phyloP scores from a whole-genome alignment of 37 sponge, comb jelly and placozoan genomes.

The Ephydatia muelleri region DNA sequence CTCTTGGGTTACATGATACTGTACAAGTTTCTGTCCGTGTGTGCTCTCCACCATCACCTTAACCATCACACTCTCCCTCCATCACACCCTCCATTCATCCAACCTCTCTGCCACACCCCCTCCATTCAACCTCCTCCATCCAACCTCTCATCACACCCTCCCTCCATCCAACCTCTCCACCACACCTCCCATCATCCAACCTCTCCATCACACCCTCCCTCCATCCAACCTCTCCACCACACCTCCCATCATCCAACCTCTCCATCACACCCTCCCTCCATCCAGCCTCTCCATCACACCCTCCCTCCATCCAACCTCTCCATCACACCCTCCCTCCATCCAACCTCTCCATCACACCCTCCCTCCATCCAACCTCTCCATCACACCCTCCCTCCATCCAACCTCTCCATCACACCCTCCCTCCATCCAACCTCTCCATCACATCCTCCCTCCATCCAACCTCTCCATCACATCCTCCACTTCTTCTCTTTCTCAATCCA shows the following conservation, averaged over 20 bases:
- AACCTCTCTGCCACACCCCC: not conserved
- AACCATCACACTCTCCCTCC: not conserved
- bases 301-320: constrained; percentile 25
- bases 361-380: constrained; percentile 51
- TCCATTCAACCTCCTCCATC: not conserved
- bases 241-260: not conserved
- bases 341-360: constrained; percentile 54
- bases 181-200: not conserved
- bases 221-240: not conserved
- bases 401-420: constrained; percentile 61
- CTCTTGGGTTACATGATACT: too few species aligned
- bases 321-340: constrained; percentile 11
- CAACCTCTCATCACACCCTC: not conserved
- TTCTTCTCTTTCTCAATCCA: too few species aligned
- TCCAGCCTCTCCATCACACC: not conserved
- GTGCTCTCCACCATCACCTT: not conserved
- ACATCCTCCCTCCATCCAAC: too few species aligned
- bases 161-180: not conserved
- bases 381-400: constrained; percentile 34
- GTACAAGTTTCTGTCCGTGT: too few species aligned
- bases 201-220: not conserved
- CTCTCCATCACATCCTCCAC: too few species aligned
- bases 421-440: too few species aligned
- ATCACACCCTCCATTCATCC: not conserved
- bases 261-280: not conserved